Conservation (phyloP, 2,797 vertebrate species). For the Anguilla marmorata region DNA sequence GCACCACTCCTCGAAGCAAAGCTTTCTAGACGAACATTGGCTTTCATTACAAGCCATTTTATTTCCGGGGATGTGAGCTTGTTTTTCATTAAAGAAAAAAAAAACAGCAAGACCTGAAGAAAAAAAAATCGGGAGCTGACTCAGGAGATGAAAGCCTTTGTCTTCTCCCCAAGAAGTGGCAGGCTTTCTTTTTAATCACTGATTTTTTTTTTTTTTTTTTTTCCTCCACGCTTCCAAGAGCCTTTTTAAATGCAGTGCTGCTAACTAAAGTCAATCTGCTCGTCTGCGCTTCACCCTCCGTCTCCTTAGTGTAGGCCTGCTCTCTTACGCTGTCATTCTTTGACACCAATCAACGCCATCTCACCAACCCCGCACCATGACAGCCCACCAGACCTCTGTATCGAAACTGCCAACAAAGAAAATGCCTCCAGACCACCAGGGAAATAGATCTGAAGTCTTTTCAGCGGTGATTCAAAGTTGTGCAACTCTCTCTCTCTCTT, state of each 20-base stretch:
- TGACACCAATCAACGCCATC: neutral
- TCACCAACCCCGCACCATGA: neutral
- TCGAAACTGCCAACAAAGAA: neutral
- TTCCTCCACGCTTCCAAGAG: neutral
- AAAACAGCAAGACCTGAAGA: neutral
- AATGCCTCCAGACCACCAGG: neutral
- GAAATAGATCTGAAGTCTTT: conserved; percentile 9
- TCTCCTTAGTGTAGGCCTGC: neutral
- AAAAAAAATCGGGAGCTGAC: conserved; percentile 8
- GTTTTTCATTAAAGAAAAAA: conserved; percentile 43
- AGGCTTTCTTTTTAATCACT: neutral
- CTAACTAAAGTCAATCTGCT: conserved; percentile 12
- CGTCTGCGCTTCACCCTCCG: neutral
- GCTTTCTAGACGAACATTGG: neutral
- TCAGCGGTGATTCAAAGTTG: neutral
- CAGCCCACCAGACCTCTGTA: neutral
- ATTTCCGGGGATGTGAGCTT: conserved; percentile 37
- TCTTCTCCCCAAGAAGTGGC: neutral
- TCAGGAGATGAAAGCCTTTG: conserved; percentile 44
- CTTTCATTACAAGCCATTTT: conserved; percentile 29
- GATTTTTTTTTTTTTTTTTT: neutral
- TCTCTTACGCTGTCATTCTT: neutral
- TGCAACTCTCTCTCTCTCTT: neutral
- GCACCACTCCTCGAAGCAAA: conserved; percentile 19
- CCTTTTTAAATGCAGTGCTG: neutral